These are phyloP conservation scores for Simalia tracyae DNA, from an alignment of 2,797 vertebrate genomes.

Conservation along the genomic window DNA sequence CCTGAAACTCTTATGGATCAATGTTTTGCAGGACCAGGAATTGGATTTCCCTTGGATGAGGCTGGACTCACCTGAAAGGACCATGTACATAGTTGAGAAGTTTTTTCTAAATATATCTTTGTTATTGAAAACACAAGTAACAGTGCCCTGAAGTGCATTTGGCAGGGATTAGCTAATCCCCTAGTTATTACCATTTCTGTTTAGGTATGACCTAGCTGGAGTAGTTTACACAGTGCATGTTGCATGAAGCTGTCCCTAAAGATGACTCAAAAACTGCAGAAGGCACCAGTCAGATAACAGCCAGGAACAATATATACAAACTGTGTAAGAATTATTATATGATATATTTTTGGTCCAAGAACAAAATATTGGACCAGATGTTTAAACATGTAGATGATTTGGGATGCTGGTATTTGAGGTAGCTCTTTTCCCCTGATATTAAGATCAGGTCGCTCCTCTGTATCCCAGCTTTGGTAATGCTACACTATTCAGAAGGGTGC, in stretches of 20 bases:
- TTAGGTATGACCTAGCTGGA: not conserved
- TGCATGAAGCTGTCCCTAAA: not conserved
- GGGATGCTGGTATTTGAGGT: not conserved
- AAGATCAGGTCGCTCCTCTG: not conserved
- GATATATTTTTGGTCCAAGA: not conserved
- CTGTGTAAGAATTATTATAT: not conserved
- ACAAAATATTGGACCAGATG: not conserved
- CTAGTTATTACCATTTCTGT: not conserved
- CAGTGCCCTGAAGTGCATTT: not conserved
- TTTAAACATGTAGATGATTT: not conserved
- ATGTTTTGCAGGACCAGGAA: not conserved
- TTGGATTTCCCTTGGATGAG: not conserved
- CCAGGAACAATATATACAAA: not conserved
- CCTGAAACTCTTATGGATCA: not conserved
- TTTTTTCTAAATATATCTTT: not conserved
- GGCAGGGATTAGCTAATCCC: not conserved
- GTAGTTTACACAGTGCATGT: not conserved
- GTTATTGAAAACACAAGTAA: not conserved
- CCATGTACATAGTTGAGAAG: not conserved
- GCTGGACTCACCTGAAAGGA: not conserved
- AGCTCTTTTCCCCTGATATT: not conserved
- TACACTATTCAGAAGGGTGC: not conserved
- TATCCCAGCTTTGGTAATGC: not conserved
- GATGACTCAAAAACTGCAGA: not conserved
- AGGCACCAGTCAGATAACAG: not conserved